Conservation (phyloP, 2,113 vertebrate genomes). For the Nothoprocta perdicaria region DNA sequence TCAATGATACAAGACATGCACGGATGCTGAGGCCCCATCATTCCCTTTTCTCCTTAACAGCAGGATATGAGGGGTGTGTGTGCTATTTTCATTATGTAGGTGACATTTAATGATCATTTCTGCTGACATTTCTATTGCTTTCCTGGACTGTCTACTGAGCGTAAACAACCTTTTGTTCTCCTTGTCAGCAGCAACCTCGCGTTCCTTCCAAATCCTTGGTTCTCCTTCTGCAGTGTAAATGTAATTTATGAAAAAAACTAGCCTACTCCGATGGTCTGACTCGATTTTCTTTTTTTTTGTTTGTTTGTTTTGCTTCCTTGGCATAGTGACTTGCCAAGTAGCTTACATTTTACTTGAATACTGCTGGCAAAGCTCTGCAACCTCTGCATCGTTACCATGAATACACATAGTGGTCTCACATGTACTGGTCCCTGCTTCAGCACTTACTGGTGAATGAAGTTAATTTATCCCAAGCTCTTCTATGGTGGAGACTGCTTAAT, state of each 20-base stretch:
- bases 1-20: background rate
- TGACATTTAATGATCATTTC: conserved; percentile 41
- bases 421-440: background rate
- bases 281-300: background rate
- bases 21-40: background rate
- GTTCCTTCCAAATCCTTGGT: background rate
- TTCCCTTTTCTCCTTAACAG: conserved; percentile 4
- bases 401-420: conserved; percentile 38
- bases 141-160: background rate
- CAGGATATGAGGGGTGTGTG: background rate
- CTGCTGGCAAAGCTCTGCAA: conserved; percentile 49
- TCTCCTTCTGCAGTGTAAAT: background rate
- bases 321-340: conserved; percentile 44
- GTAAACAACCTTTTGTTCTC: conserved; percentile 61
- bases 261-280: background rate
- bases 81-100: conserved; percentile 24
- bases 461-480: conserved; percentile 54
- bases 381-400: conserved; percentile 7
- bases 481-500: background rate
- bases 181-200: conserved; percentile 10
- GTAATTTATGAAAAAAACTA: conserved; percentile 21
- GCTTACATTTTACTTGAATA: conserved; percentile 31
- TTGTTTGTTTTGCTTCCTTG: background rate
- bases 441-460: conserved; percentile 33
- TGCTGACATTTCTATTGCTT: conserved; percentile 45